Base-by-base conservation (phyloP, 2,797 vertebrate species). In the Okamejei kenojei region DNA sequence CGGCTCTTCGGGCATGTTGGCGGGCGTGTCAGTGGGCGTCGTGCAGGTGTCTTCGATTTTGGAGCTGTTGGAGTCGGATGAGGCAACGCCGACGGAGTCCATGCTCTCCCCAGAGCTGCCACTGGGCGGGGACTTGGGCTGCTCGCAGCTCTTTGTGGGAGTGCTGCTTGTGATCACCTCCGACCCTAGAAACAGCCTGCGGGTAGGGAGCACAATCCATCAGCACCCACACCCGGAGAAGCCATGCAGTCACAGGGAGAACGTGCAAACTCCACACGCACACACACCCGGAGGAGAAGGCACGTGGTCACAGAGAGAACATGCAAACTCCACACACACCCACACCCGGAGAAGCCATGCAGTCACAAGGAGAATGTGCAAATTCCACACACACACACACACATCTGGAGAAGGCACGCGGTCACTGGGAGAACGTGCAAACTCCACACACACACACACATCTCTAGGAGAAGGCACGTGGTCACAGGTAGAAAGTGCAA, bases 41-140 rank as follows among this genome's bases (percentile, higher is more conserved):
- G 96, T 94, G 73, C 96, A 97, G 96, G 90, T 94, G 93, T 96
- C 96, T 88, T 97, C 96, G 0, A 86, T 90, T 95, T 99, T 98
- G 0, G 97, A 98, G 0, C 97, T 98, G 94, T 96, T 97, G 0
- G 98, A 97, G 95, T 99, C 98, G 6, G 96, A 98, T 13, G 98
- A 99, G 0, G 98, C 99, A 94, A 99, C 97, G 0, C 98, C 99
- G 95, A 98, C 97, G 0, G 98, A 98, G 95, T 99, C 98, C 94
- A 98, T 98, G 96, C 98, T 99, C 65, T 99, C 98, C 26, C 97
- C 98, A 0, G 98, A 98, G 96, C 98, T 98, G 94, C 98, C 98
- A 73, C 96, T 96, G 94, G 96, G 97, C 0, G 97, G 96, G 93
- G 97, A 97, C 93, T 97, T 95, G 5, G 97, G 96, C 35, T 95